These are phyloP conservation scores for Noctilio leporinus DNA, from an alignment of 2,113 vertebrate genomes.

Conservation along the genomic window DNA sequence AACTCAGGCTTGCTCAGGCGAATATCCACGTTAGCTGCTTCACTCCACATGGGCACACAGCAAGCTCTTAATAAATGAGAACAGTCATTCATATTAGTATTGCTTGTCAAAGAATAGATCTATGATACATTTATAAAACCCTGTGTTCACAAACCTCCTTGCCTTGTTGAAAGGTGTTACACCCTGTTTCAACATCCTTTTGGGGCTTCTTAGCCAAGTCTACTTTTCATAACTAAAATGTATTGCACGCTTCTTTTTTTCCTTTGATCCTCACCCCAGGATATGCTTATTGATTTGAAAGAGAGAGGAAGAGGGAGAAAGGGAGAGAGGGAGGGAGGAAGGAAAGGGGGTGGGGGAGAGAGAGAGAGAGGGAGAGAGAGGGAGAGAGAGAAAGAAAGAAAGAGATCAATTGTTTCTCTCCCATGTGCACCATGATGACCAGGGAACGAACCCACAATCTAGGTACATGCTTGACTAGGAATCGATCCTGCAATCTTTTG, in stretches of 20 bases:
- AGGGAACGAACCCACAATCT: too few species aligned
- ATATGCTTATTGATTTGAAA: too few species aligned
- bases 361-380: too few species aligned
- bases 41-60: accelerated
- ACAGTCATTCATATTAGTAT: neutral
- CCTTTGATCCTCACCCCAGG: too few species aligned
- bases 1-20: neutral
- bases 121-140: neutral
- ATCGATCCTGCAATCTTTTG: too few species aligned
- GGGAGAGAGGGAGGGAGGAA: too few species aligned
- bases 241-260: neutral
- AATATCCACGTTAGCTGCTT: neutral
- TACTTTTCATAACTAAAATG: neutral
- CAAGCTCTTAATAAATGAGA: neutral
- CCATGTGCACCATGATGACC: too few species aligned
- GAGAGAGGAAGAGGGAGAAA: too few species aligned
- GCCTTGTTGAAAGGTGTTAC: neutral
- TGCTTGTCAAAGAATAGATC: neutral
- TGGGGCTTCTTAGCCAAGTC: neutral
- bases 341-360: too few species aligned
- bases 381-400: too few species aligned
- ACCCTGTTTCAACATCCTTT: neutral
- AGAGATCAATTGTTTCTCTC: too few species aligned
- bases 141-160: neutral
- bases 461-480: too few species aligned